phyloP scores from a whole-genome alignment of 2,888 invertebrate genomes.

The Cylindroiulus punctatus region DNA sequence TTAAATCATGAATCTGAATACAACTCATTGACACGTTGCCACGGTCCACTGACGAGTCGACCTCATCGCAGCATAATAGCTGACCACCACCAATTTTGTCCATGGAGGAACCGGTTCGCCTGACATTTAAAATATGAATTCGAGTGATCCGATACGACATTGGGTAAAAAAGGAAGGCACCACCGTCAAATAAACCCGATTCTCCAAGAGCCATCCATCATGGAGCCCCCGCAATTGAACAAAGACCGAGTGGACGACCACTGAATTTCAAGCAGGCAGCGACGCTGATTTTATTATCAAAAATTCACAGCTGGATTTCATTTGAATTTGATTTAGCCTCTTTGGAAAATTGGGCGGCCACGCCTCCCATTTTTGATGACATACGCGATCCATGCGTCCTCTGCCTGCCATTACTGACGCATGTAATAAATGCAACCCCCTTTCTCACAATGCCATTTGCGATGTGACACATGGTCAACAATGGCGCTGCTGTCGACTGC shows the following conservation, averaged over 20 bases:
- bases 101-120: not conserved
- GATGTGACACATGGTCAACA: not conserved
- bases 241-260: conserved; percentile 28
- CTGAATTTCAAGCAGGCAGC: conserved; percentile 29
- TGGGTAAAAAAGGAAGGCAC: conserved; percentile 8
- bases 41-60: not conserved
- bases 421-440: not conserved
- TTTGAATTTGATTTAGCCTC: conserved; percentile 42
- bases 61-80: not conserved
- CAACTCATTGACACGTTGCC: not conserved
- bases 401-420: not conserved
- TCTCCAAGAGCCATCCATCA: conserved; percentile 20
- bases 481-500: conserved; percentile 1
- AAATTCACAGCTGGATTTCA: conserved; percentile 42
- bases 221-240: not conserved
- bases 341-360: conserved; percentile 15
- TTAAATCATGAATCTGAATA: not conserved
- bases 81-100: not conserved
- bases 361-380: conserved; percentile 24
- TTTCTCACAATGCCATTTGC: not conserved
- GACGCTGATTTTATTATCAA: conserved; percentile 29
- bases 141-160: conserved; percentile 14
- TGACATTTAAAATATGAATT: conserved; percentile 24
- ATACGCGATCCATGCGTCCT: not conserved
- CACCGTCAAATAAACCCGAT: conserved; percentile 33